Evolutionary conservation across 2,797 vertebrate species (phyloP).

Genomic region (Sparidentex hasta): DNA sequence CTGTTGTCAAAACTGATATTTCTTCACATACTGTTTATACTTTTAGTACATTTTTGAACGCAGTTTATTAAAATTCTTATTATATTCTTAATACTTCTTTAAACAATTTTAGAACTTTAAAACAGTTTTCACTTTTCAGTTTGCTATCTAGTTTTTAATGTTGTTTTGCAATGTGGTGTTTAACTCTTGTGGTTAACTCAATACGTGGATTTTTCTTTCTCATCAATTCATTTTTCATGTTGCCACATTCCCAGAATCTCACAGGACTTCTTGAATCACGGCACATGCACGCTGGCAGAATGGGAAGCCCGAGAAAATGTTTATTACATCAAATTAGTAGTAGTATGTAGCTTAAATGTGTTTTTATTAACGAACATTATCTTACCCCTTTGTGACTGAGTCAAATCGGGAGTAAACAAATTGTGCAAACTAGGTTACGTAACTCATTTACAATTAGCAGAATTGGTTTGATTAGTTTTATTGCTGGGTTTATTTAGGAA

Average conservation of each 20-base stretch:
- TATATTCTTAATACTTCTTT: no score
- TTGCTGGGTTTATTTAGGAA: constrained; percentile 17
- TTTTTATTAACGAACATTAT: neutral
- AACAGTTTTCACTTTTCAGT: no score
- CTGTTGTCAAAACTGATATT: no score
- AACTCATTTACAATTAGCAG: constrained; percentile 1
- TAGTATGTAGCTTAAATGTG: neutral
- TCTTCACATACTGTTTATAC: no score
- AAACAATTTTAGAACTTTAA: no score
- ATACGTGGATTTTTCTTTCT: neutral
- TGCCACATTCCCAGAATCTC: neutral
- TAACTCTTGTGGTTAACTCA: neutral
- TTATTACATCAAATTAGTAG: no score
- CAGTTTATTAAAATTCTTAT: no score
- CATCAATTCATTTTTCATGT: neutral
- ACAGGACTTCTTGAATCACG: neutral
- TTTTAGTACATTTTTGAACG: no score
- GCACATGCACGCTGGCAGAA: neutral
- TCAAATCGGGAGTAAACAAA: constrained; percentile 4
- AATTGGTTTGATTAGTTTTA: neutral
- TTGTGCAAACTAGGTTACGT: neutral
- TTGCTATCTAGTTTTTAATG: neutral
- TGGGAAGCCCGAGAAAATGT: neutral
- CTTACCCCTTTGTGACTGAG: neutral
- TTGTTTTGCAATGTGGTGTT: neutral